Base-by-base conservation (phyloP, 2,797 vertebrate genomes). In the Anabas testudineus region DNA sequence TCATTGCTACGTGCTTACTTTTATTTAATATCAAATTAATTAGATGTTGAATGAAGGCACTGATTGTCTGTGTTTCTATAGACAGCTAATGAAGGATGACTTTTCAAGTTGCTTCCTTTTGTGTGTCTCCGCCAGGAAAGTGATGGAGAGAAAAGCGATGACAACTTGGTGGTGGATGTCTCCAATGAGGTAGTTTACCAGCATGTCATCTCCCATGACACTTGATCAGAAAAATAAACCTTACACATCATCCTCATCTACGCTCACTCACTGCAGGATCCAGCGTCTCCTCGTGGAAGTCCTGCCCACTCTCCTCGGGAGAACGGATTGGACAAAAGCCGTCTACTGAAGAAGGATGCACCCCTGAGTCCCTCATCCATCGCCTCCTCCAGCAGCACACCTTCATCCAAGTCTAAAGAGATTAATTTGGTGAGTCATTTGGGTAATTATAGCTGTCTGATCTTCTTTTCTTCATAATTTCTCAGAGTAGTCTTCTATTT, bases 351-450 rank as follows among this genome's bases (percentile, higher is more conserved):
- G 89, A 98, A 97, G 68, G 97, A 99, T 0, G 95, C 95, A 0
- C 96, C 97, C 0, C 95, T 96, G 92, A 98, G 97, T 90, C 97
- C 97, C 0, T 97, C 97, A 81, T 99, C 97, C 0, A 91, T 98
- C 14, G 97, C 96, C 66, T 98, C 97, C 30, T 98, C 97, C 76
- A 97, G 97, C 91, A 99, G 97, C 92, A 99, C 96, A 19, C 97
- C 97, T 16, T 98, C 97, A 52, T 98, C 96, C 88, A 99, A 98
- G 92, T 96, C 96, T 80, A 98, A 98, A 93, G 97, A 98, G 87
- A 94, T 96, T 83, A 93, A 96, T 63, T 93, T 96, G 82, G 88
- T 90, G 70, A 82, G 89, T 83, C 65, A 57, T 65, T 45, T 65
- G 65, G 67, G 60, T 47, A 71, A 74, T 67, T 51, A 54, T 37